phyloP scores from a whole-genome alignment of 2,797 vertebrate genomes.

The Hapalemur alaotrensis region DNA sequence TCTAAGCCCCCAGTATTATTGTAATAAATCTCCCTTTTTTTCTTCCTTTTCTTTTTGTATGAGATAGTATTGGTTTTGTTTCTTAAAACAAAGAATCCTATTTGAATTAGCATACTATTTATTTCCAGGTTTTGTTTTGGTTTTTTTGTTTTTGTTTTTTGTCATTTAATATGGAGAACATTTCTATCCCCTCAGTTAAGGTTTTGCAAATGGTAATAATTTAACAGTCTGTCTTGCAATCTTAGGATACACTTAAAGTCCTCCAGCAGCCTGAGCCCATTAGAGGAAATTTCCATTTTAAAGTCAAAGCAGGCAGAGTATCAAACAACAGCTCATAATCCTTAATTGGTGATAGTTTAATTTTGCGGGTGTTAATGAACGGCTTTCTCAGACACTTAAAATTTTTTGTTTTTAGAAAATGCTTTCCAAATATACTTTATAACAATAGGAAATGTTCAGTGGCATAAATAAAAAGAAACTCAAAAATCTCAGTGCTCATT shows the following conservation, averaged over 20 bases:
- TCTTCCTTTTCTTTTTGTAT: neutral
- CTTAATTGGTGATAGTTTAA: conserved; percentile 44
- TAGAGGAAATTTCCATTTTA: conserved; percentile 49
- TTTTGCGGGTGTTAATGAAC: conserved; percentile 28
- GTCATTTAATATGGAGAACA: neutral
- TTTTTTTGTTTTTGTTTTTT: neutral
- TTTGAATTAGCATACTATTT: neutral
- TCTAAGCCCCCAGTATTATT: neutral
- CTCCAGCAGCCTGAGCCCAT: neutral
- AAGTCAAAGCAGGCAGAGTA: neutral
- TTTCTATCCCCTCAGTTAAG: neutral
- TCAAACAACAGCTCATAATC: neutral
- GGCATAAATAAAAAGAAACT: conserved; percentile 18
- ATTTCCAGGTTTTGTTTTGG: neutral
- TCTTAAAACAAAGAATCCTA: neutral
- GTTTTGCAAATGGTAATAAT: conserved; percentile 19
- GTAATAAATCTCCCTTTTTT: neutral
- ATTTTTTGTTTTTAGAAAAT: conserved; percentile 24
- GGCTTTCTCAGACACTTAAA: conserved; percentile 10
- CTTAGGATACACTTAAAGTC: neutral
- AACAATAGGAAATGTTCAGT: neutral
- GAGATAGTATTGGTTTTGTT: neutral
- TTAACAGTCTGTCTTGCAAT: neutral
- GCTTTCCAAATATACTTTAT: neutral
- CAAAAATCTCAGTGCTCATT: neutral